Evolutionary conservation across 2,113 vertebrate genomes (phyloP).

Genomic region (Zootoca vivipara): DNA sequence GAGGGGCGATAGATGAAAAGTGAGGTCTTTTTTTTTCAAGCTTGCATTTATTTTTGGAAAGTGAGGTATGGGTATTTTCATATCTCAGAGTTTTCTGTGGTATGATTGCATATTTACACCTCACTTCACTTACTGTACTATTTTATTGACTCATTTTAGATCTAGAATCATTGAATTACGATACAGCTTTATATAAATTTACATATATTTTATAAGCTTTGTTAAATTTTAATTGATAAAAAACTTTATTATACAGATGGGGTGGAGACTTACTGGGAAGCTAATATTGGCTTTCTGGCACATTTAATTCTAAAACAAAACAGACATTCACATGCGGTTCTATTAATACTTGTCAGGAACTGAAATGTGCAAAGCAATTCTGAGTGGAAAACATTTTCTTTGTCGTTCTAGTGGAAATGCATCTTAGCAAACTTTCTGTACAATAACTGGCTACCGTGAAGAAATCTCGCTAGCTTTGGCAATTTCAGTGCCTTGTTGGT

Average conservation of each 20-base stretch:
- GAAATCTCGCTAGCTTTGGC: background rate
- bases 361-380: background rate
- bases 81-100: background rate
- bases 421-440: background rate
- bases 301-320: background rate
- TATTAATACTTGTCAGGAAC: background rate
- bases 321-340: background rate
- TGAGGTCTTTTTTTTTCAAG: too few relatives aligned
- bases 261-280: background rate
- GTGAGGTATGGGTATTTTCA: background rate
- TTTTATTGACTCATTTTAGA: background rate
- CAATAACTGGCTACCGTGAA: background rate
- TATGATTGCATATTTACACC: background rate
- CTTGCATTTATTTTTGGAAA: background rate
- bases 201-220: background rate
- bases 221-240: background rate
- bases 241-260: background rate
- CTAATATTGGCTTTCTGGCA: background rate
- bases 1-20: too few relatives aligned
- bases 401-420: background rate
- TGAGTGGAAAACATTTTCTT: background rate
- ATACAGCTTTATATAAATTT: background rate
- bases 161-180: too few relatives aligned
- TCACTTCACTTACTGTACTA: background rate
- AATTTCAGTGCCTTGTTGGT: background rate